These are phyloP conservation scores for Dicranocentrus wangi DNA, from an alignment of 2,888 invertebrate genomes.

Conservation along the genomic window DNA sequence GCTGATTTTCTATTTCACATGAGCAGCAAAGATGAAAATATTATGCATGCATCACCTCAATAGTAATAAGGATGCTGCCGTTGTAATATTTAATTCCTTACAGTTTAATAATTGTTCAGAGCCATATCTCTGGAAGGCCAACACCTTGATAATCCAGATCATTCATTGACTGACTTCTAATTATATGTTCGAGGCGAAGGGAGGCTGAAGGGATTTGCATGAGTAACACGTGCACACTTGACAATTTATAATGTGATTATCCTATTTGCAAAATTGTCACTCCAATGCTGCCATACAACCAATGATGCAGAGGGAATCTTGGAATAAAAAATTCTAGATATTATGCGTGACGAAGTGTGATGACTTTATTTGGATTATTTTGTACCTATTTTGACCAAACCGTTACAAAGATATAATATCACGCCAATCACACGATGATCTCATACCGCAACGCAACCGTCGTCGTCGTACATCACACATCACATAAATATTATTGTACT, in stretches of 20 bases:
- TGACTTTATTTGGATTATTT: neutral
- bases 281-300: neutral
- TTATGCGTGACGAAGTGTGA: neutral
- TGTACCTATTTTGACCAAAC: too few relatives aligned
- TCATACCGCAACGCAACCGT: too few relatives aligned
- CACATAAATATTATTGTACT: too few relatives aligned
- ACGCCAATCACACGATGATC: too few relatives aligned
- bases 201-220: slow-evolving; percentile 6
- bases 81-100: too few relatives aligned
- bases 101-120: neutral
- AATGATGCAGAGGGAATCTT: neutral
- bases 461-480: too few relatives aligned
- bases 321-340: neutral
- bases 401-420: too few relatives aligned
- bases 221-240: slow-evolving; percentile 27
- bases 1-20: too few relatives aligned
- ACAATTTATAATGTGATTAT: slow-evolving; percentile 1
- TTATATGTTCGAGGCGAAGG: slow-evolving; percentile 14
- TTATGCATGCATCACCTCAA: too few relatives aligned
- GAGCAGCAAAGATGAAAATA: too few relatives aligned
- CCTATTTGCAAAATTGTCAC: neutral
- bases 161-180: neutral
- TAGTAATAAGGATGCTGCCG: too few relatives aligned
- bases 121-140: slow-evolving; percentile 25
- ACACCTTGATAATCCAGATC: slow-evolving; percentile 22